Base-by-base conservation (phyloP, 2,888 invertebrate genomes). In the Hypomecis punctinalis region DNA sequence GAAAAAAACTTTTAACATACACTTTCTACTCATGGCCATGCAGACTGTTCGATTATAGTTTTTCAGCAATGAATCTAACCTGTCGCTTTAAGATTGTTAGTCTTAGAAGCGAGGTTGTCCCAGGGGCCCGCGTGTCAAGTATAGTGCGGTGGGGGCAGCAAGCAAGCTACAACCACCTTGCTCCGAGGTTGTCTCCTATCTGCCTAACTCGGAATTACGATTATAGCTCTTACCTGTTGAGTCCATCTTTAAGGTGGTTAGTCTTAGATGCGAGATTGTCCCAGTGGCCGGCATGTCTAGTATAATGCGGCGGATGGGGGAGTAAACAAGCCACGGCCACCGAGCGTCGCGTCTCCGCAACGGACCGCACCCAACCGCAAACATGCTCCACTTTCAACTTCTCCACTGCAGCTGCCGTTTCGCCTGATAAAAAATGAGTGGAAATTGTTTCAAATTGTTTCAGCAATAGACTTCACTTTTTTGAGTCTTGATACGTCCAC, bases 271-370 rank as follows among this genome's bases (percentile, higher is more conserved):
- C 97, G 68, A 98, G 91, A 53, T 96, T 97, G 89, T 98, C 98
- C 97, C 99, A 99, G 86, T 99, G 98, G 5, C 99, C 99, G 35
- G 99, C 99, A 69, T 99, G 98, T 74, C 98, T 94, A 60, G 98
- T 98, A 90, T 98, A 98, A 85, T 99, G 99, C 9, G 98, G 97
- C 61, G 99, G 99, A 93, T 99, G 98, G 6, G 99, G 99, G 79
- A 99, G 90, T 55, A 99, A 94, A 79, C 99, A 99, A 8, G 98
- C 96, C 72, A 99, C 96, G 80, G 99, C 97, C 59, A 98, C 97
- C 70, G 96, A 95, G 83, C 98, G 97, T 85, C 98, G 97, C 7
- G 95, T 94, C 78, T 95, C 95, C 73, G 96, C 96, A 63, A 99
- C 96, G 77, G 95, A 95, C 0, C 89, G 85, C 52, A 99, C 91